Evolutionary conservation across 2,888 invertebrate genomes (phyloP), one percentile per base, ranked within the genome.

Genomic region (Tigriopus californicus): DNA sequence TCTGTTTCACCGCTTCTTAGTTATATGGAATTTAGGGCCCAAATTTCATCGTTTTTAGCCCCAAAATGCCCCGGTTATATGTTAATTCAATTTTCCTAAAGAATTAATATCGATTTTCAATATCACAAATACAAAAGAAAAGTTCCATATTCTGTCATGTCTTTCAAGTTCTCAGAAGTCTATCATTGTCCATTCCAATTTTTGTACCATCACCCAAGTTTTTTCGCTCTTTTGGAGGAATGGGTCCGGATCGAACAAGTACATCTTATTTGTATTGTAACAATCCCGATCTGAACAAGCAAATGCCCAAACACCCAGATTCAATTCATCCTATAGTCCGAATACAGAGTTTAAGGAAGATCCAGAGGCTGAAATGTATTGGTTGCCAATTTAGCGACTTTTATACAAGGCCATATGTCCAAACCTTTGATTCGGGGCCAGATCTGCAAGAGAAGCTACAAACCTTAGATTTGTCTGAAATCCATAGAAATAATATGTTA

Each of bases 351-450:
- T 49, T 18, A 13, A 13, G 11, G 24, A 42, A 15, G 24, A 42
- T 20, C 44, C 42, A 46, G 20, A 18, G 15, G 18, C 44, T n/a
- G 25, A 56, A 56, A 42, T 46, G 22, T 56, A 56, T 25, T 56
- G 56, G 56, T 24, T 41, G 44, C n/a, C 56, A 56, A 22, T 56
- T 44, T 15, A 20, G 46, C n/a, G 56, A 56, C 46, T 56, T 44
- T 1, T 56, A 42, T 46, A 46, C 42, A 13, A 13, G 41, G 44
- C 56, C 56, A 18, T 33, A 42, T 25, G 20, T 56, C 8, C n/a
- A 22, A 5, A 20, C 18, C 20, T 56, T 56, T 33, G 44, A 56
- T 15, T 18, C 18, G 13, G 33, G 33, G 33, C 33, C 3, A 33
- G 33, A 33, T 5, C 33, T 33, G 3, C 33, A 33, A 33, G 33